Conservation (phyloP, 2,888 invertebrate species). For the Polymixis flavicincta region DNA sequence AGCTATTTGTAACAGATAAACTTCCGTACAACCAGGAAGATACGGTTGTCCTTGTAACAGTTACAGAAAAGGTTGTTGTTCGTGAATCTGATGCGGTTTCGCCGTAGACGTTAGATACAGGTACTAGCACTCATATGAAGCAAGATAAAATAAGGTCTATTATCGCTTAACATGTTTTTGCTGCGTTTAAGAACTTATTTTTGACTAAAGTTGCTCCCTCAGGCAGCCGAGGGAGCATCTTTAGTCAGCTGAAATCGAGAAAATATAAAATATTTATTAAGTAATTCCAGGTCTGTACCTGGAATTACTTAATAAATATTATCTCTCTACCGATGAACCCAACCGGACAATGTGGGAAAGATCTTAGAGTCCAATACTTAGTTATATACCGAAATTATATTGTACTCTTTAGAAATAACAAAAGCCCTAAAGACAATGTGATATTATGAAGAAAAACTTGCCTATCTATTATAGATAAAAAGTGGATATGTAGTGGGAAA, state of each 20-base stretch:
- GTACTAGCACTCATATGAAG: constrained; percentile 2
- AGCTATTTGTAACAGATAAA: constrained; percentile 50
- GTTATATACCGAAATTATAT: not conserved
- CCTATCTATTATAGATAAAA: not conserved
- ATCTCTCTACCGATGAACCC: not conserved
- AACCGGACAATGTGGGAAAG: constrained; percentile 27
- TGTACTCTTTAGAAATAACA: constrained; percentile 6
- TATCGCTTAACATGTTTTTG: not conserved
- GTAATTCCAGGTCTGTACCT: no score
- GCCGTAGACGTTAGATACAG: not conserved
- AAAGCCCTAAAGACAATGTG: not conserved
- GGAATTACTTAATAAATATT: constrained; percentile 8
- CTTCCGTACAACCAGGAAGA: constrained; percentile 31
- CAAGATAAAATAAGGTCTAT: constrained; percentile 6
- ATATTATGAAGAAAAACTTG: not conserved
- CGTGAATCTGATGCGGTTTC: constrained; percentile 12
- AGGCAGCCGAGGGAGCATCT: no score
- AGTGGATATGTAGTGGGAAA: not conserved
- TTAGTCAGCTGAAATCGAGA: no score
- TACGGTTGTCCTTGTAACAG: constrained; percentile 36
- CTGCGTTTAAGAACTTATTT: not conserved
- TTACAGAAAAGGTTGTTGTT: constrained; percentile 19
- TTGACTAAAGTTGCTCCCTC: not conserved
- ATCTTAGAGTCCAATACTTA: constrained; percentile 4
- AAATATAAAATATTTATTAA: no score